Percentiles rank a stretch among this genome's conserved stretches.
phyloP scores from a whole-genome alignment of 2,113 vertebrate genomes.

The Campylomormyrus tamandua region DNA sequence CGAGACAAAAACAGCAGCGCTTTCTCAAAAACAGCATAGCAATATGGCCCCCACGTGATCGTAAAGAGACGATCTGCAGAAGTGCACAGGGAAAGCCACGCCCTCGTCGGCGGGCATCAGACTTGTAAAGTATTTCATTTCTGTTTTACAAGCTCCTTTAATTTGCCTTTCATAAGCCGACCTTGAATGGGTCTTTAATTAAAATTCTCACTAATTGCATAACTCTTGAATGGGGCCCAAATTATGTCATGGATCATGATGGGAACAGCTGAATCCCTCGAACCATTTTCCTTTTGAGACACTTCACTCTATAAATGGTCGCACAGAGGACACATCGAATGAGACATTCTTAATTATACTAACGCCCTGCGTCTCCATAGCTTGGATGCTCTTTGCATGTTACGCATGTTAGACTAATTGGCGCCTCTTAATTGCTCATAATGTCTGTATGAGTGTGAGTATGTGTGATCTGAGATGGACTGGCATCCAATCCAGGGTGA shows the following conservation, averaged over 20 bases:
- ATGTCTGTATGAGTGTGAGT: background rate
- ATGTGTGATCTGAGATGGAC: background rate
- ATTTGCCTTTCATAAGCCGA: conserved; percentile 50
- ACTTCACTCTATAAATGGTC: background rate
- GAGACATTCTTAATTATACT: background rate
- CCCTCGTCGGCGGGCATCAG: conserved; percentile 38
- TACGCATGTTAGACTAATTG: background rate
- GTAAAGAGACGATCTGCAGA: conserved; percentile 31
- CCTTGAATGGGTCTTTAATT: conserved; percentile 56
- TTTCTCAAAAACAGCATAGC: conserved; percentile 27
- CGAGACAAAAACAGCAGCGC: conserved; percentile 35
- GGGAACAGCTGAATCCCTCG: conserved; percentile 45
- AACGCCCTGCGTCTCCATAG: background rate
- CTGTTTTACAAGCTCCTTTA: conserved; percentile 55
- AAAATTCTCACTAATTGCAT: conserved; percentile 55
- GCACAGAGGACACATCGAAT: background rate
- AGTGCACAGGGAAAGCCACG: conserved; percentile 33
- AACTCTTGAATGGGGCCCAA: conserved; percentile 45
- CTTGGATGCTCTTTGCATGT: background rate
- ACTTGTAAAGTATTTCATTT: conserved; percentile 59
- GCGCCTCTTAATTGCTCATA: background rate
- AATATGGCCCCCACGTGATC: conserved; percentile 27
- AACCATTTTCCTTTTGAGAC: conserved; percentile 27
- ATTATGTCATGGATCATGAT: conserved; percentile 34
- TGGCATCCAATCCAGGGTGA: background rate